Conservation (phyloP, 2,888 invertebrate species). For the Tenthredo livida region DNA sequence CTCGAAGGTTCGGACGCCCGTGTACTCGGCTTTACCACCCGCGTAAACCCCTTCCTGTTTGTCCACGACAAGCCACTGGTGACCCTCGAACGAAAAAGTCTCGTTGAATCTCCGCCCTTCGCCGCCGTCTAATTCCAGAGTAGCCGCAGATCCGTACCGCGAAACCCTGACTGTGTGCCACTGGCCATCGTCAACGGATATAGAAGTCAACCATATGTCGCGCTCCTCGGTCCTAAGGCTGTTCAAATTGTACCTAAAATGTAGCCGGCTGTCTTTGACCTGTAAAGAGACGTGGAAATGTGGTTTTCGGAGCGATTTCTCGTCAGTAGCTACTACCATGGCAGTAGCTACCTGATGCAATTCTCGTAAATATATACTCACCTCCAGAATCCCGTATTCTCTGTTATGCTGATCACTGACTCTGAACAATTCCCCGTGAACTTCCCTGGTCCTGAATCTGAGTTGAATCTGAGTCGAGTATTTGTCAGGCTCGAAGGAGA, state of each 20-base stretch:
- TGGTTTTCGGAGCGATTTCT: not conserved
- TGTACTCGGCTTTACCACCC: constrained; percentile 97
- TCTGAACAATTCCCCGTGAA: constrained; percentile 95
- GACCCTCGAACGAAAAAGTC: constrained; percentile 93
- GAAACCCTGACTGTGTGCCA: constrained; percentile 97
- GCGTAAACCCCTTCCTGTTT: constrained; percentile 97
- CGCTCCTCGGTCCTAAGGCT: constrained; percentile 93
- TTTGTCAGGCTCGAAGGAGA: constrained; percentile 95
- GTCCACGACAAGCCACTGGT: constrained; percentile 95
- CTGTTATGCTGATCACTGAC: constrained; percentile 96
- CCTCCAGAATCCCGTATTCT: constrained; percentile 94
- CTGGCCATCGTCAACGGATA: constrained; percentile 96
- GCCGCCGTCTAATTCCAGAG: constrained; percentile 95
- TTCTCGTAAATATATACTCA: constrained; percentile 66
- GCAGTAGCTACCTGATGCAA: too few relatives aligned
- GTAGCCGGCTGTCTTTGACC: constrained; percentile 93
- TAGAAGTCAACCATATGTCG: constrained; percentile 93
- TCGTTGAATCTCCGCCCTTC: constrained; percentile 96
- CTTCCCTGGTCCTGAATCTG: constrained; percentile 95
- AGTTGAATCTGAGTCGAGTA: constrained; percentile 96
- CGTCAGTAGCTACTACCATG: too few relatives aligned
- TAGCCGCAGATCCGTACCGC: constrained; percentile 95
- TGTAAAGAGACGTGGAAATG: constrained; percentile 74
- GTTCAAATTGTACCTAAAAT: constrained; percentile 96
- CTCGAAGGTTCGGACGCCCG: constrained; percentile 95